Percentiles rank a stretch among this genome's conserved stretches.
These are phyloP conservation scores for Brachyptera risi DNA, from an alignment of 2,888 invertebrate genomes.

Conservation along the genomic window DNA sequence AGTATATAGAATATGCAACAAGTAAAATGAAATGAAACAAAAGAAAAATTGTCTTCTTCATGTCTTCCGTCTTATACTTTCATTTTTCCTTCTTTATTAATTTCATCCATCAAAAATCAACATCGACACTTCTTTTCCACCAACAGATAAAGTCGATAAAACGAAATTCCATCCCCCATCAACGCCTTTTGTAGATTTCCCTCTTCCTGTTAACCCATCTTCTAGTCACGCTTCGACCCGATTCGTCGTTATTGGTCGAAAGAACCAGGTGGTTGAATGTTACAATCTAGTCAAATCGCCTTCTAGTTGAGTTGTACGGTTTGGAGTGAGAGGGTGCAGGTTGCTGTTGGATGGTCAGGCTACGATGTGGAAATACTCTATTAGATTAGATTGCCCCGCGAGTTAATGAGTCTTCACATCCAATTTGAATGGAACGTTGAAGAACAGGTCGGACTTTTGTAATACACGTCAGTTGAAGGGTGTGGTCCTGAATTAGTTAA, in stretches of 20 bases:
- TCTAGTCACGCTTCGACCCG: constrained; percentile 15
- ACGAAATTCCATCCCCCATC: constrained; percentile 12
- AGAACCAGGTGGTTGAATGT: neutral
- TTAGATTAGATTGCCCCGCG: constrained; percentile 3
- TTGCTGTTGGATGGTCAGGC: neutral
- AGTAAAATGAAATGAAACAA: too few relatives aligned
- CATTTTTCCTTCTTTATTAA: neutral
- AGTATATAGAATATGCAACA: too few relatives aligned
- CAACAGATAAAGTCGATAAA: constrained; percentile 13
- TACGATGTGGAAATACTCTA: neutral
- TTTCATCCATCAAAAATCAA: neutral
- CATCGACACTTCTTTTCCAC: neutral
- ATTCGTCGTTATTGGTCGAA: neutral
- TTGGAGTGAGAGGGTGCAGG: neutral
- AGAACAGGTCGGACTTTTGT: neutral
- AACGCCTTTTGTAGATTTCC: constrained; percentile 5
- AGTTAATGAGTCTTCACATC: constrained; percentile 39
- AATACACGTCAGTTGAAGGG: constrained; percentile 3
- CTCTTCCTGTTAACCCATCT: constrained; percentile 3
- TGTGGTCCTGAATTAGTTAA: constrained; percentile 2
- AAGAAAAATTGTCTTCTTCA: too few relatives aligned
- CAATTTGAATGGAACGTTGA: constrained; percentile 16
- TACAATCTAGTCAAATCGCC: constrained; percentile 1
- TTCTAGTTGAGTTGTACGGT: neutral
- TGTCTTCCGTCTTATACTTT: too few relatives aligned